These are phyloP conservation scores for Nephila pilipes DNA, from an alignment of 1,140 invertebrate species.

Conservation along the genomic window DNA sequence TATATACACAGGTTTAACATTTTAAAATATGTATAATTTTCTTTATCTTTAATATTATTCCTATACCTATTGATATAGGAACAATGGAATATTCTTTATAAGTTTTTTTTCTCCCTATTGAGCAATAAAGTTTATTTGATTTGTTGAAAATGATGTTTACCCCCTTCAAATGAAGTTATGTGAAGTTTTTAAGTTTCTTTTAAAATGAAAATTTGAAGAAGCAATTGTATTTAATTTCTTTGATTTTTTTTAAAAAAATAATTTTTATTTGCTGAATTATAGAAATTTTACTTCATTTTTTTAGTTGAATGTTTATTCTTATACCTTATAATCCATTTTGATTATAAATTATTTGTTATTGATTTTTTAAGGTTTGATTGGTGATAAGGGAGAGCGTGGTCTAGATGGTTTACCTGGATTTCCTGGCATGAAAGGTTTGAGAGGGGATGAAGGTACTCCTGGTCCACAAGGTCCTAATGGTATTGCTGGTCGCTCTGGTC, in stretches of 20 bases:
- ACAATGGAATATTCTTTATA: too few species aligned
- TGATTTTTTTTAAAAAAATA: too few species aligned
- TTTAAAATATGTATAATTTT: background rate
- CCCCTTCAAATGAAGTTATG: too few species aligned
- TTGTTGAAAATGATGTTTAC: too few species aligned
- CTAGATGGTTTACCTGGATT: constrained; percentile 82
- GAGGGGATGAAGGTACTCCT: constrained; percentile 71
- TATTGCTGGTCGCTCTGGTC: constrained; percentile 79
- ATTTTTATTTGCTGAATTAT: too few species aligned
- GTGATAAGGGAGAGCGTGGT: constrained; percentile 78
- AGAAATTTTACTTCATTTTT: background rate
- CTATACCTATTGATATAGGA: too few species aligned
- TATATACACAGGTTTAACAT: background rate
- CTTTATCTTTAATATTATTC: background rate
- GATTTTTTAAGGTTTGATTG: constrained; percentile 82
- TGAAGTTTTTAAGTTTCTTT: too few species aligned
- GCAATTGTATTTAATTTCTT: too few species aligned
- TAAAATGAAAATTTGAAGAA: too few species aligned
- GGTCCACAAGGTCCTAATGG: constrained; percentile 70
- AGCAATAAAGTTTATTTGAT: too few species aligned
- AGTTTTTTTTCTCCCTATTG: too few species aligned
- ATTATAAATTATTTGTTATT: background rate
- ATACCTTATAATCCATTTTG: background rate
- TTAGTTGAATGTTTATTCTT: background rate
- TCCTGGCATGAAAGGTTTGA: constrained; percentile 80